Conservation (phyloP, 2,113 vertebrate species). For the Anseranas semipalmata region DNA sequence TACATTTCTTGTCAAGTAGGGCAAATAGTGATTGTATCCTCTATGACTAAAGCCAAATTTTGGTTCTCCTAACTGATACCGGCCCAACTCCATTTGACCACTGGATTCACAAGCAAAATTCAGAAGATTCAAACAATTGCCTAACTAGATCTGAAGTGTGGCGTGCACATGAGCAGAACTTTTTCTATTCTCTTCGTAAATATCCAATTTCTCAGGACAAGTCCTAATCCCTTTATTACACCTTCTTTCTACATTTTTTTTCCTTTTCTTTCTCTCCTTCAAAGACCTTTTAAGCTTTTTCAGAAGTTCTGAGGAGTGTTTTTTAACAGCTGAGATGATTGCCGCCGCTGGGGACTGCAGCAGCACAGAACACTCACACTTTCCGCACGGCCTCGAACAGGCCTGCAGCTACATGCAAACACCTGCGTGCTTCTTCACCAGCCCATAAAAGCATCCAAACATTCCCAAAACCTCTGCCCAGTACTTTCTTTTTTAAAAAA, state of each 20-base stretch:
- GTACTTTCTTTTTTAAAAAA: background rate
- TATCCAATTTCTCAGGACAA: background rate
- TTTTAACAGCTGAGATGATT: background rate
- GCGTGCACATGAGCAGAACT: rapidly evolving
- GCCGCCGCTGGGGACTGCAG: background rate
- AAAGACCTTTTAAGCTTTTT: background rate
- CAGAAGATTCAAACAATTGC: background rate
- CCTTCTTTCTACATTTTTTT: background rate
- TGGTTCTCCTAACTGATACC: background rate
- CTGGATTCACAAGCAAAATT: background rate
- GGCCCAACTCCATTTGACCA: background rate
- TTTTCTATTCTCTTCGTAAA: background rate
- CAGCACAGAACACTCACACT: background rate
- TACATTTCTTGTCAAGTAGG: background rate
- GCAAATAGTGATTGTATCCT: background rate
- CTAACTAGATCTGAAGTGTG: background rate
- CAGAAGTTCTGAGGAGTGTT: background rate
- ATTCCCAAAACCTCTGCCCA: background rate
- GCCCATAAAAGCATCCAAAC: background rate
- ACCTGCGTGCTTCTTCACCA: background rate
- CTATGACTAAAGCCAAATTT: background rate
- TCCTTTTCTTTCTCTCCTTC: background rate
- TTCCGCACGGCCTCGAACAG: background rate
- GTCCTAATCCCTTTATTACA: background rate
- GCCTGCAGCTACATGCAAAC: background rate